Evolutionary conservation across 2,797 vertebrate species (phyloP).

Genomic region (Oophaga sylvatica): DNA sequence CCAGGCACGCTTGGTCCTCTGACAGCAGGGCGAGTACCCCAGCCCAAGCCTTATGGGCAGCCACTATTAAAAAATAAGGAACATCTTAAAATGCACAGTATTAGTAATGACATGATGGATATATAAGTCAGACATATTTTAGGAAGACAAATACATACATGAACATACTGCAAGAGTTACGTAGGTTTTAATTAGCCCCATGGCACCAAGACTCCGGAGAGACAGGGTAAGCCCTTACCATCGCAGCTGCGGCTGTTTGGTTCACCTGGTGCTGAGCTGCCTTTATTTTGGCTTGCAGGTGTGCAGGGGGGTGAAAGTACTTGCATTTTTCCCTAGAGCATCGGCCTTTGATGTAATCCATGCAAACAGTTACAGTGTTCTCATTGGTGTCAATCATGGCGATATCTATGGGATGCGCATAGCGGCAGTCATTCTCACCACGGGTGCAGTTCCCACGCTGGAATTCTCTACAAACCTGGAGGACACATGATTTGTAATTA

Average conservation of each 20-base stretch:
- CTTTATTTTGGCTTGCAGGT: slow-evolving; percentile 98
- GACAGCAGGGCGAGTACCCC: neutral
- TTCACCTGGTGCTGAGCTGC: slow-evolving; percentile 95
- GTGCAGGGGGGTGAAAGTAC: slow-evolving; percentile 97
- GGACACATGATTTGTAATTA: slow-evolving; percentile 61
- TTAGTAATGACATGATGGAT: neutral
- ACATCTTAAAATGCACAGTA: neutral
- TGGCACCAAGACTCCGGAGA: slow-evolving; percentile 45
- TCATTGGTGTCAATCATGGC: slow-evolving; percentile 96
- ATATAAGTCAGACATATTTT: neutral
- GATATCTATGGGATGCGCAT: slow-evolving; percentile 92
- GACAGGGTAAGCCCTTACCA: slow-evolving; percentile 81
- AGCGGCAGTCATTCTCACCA: slow-evolving; percentile 95
- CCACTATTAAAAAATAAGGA: neutral
- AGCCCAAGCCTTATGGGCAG: neutral
- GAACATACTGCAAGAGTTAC: slow-evolving; percentile 2
- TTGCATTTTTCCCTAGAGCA: slow-evolving; percentile 98
- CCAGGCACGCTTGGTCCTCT: no score
- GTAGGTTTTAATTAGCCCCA: slow-evolving; percentile 49
- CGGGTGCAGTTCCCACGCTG: slow-evolving; percentile 97
- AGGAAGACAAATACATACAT: neutral
- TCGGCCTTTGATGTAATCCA: slow-evolving; percentile 99
- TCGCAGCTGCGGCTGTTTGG: slow-evolving; percentile 83
- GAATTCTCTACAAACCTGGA: slow-evolving; percentile 95
- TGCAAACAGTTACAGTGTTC: slow-evolving; percentile 97